phyloP scores from a whole-genome alignment of 1,140 invertebrate genomes.

The Eriosoma lanigerum region DNA sequence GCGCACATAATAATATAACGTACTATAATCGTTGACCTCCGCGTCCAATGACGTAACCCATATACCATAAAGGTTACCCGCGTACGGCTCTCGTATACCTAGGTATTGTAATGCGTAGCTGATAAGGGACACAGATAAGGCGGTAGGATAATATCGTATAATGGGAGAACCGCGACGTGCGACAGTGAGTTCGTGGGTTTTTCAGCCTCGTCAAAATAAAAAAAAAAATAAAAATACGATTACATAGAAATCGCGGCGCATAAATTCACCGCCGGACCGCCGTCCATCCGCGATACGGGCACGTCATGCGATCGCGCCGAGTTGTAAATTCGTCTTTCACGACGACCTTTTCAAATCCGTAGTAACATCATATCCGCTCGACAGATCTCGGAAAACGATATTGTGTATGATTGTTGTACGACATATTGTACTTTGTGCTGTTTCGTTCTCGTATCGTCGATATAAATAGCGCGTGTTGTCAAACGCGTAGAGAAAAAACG shows the following conservation, averaged over 20 bases:
- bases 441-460: background rate
- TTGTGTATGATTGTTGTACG: background rate
- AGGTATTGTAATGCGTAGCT: no score
- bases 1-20: background rate
- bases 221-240: no score
- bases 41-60: background rate
- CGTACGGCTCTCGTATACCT: no score
- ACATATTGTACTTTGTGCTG: background rate
- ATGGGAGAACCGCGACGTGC: background rate
- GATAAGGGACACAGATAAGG: conserved; percentile 23
- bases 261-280: conserved; percentile 8
- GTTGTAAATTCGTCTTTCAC: conserved; percentile 20
- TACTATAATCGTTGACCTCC: background rate
- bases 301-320: no score
- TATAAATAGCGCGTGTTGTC: background rate
- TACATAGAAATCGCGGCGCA: no score
- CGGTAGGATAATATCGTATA: background rate
- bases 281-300: background rate
- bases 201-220: conserved; percentile 12
- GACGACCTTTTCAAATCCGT: background rate
- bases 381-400: conserved; percentile 1
- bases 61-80: no score
- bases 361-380: background rate
- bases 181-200: conserved; percentile 16
- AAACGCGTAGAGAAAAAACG: background rate